Evolutionary conservation across 2,797 vertebrate genomes (phyloP).

Genomic region (Oceanodroma leucorhoa): DNA sequence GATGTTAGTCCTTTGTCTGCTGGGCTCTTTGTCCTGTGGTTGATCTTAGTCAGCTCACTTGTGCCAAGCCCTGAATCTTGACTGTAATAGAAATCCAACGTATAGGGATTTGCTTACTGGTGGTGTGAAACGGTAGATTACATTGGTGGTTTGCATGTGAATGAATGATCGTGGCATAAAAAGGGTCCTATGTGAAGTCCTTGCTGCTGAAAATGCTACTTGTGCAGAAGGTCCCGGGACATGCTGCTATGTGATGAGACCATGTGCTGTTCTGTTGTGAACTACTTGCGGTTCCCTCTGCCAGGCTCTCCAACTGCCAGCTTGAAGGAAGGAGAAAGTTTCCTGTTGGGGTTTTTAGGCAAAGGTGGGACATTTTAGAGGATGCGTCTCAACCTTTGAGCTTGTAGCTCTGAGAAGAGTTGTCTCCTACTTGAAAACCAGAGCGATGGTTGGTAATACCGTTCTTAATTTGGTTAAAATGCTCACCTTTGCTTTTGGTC

Average conservation of each 20-base stretch:
- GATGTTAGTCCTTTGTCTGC: not conserved
- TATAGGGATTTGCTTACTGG: not conserved
- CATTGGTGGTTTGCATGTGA: not conserved
- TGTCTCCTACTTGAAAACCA: not conserved
- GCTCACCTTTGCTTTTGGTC: not conserved
- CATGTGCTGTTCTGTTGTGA: not conserved
- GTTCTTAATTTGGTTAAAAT: not conserved
- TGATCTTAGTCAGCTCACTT: not conserved
- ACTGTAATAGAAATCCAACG: rapidly evolving
- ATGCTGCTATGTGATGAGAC: rapidly evolving
- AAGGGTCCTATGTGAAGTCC: not conserved
- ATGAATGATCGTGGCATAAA: rapidly evolving
- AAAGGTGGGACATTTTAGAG: not conserved
- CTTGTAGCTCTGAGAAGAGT: not conserved
- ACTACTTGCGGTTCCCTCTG: not conserved
- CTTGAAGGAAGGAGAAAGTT: not conserved
- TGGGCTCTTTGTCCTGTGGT: not conserved
- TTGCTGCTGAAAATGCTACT: not conserved
- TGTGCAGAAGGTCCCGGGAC: not conserved
- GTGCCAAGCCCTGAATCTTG: not conserved
- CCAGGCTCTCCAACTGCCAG: not conserved
- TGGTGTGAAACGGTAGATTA: not conserved
- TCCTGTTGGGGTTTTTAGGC: not conserved
- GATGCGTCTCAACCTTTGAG: not conserved
- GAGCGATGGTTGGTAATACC: not conserved